These are phyloP conservation scores for Miichthys miiuy DNA, from an alignment of 2,797 vertebrate species.

Conservation along the genomic window DNA sequence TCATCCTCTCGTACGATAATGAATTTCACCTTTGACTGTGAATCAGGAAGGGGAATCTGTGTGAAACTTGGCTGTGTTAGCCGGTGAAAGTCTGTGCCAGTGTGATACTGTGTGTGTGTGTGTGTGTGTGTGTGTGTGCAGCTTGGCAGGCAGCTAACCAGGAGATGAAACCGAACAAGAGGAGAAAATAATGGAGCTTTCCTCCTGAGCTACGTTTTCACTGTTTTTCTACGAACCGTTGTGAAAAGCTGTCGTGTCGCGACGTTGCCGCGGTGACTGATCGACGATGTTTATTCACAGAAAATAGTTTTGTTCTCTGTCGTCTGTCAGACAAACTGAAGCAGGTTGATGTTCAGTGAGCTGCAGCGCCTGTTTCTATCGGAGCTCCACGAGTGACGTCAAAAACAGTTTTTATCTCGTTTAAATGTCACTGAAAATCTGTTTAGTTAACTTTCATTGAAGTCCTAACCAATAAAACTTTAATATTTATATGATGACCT, in stretches of 20 bases:
- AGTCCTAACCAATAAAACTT: too few species aligned
- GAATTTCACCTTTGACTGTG: constrained; percentile 63
- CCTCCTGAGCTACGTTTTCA: constrained; percentile 32
- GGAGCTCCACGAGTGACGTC: not conserved
- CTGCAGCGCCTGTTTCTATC: constrained; percentile 32
- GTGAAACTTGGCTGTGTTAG: constrained; percentile 43
- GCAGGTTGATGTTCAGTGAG: constrained; percentile 12
- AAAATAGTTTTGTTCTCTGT: constrained; percentile 37
- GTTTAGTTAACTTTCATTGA: not conserved
- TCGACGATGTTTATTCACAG: constrained; percentile 21
- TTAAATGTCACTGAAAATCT: not conserved
- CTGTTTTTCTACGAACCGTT: constrained; percentile 12
- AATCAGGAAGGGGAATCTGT: constrained; percentile 41
- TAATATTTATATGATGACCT: not conserved
- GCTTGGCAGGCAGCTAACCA: constrained; percentile 39
- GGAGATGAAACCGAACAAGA: constrained; percentile 42
- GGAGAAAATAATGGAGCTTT: constrained; percentile 42
- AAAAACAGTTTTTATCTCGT: not conserved
- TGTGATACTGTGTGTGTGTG: constrained; percentile 20
- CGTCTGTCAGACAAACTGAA: constrained; percentile 18
- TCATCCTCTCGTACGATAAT: constrained; percentile 35
- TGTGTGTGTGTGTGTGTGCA: constrained; percentile 27
- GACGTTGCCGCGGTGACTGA: constrained; percentile 1
- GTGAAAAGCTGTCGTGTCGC: constrained; percentile 34
- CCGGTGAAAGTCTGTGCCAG: constrained; percentile 19